Conservation (phyloP, 2,113 vertebrate species). For the Mesoclemmys tuberculata region DNA sequence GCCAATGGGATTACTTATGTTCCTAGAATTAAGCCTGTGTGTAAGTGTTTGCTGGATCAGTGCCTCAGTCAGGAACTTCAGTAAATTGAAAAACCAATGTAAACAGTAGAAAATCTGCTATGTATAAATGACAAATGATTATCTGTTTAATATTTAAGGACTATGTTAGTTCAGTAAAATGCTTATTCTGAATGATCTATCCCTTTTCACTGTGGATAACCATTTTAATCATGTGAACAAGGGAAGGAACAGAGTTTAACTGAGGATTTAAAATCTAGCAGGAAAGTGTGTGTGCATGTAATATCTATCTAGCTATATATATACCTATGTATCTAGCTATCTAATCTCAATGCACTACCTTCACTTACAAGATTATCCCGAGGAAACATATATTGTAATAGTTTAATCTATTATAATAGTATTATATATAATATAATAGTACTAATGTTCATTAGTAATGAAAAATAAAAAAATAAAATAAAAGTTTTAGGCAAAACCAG, state of each 20-base stretch:
- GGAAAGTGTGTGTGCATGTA: background rate
- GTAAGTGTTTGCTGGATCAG: background rate
- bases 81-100: background rate
- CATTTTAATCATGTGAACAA: slow-evolving; percentile 8
- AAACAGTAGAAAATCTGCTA: background rate
- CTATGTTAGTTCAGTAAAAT: background rate
- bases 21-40: too few relatives aligned
- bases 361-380: background rate
- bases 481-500: background rate
- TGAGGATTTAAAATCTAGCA: background rate
- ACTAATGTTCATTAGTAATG: background rate
- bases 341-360: background rate
- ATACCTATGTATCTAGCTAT: too few relatives aligned
- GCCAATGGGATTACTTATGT: too few relatives aligned
- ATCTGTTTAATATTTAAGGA: background rate
- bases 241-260: background rate
- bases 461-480: background rate
- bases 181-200: background rate
- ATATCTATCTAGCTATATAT: background rate
- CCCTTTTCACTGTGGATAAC: background rate
- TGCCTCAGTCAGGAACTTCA: background rate
- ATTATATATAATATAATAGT: too few relatives aligned
- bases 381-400: background rate
- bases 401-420: background rate
- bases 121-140: background rate